phyloP scores from a whole-genome alignment of 2,113 vertebrate genomes.

The Sceloporus undulatus region DNA sequence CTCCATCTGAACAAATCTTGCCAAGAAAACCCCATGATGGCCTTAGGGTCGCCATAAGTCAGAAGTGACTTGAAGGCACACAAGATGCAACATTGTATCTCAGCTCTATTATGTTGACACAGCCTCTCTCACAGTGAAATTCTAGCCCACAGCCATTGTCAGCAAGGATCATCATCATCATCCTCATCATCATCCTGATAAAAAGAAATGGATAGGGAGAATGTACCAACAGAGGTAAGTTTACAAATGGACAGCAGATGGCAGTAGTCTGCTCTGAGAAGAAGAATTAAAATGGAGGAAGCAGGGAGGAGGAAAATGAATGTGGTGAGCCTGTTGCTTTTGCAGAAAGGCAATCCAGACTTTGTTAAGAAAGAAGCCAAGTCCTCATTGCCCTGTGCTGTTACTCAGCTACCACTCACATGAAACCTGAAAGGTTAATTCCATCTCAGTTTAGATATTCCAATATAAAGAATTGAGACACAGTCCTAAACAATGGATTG shows the following conservation, averaged over 20 bases:
- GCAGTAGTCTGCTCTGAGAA: neutral
- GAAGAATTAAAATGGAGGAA: neutral
- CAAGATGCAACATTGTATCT: neutral
- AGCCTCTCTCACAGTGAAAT: neutral
- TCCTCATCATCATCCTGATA: neutral
- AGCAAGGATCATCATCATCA: neutral
- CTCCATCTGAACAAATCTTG: too few species aligned
- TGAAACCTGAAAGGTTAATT: neutral
- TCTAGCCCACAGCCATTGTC: neutral
- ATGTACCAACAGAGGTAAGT: neutral
- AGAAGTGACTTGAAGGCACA: too few species aligned
- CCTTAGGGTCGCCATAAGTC: too few species aligned
- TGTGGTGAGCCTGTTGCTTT: constrained; percentile 1
- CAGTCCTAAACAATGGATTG: too few species aligned
- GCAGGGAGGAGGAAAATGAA: neutral
- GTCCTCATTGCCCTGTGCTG: neutral
- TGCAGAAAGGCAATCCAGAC: neutral
- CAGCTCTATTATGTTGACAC: neutral
- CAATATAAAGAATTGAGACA: neutral
- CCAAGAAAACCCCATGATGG: too few species aligned
- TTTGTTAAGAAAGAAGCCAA: neutral
- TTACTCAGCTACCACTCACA: neutral
- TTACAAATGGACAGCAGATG: constrained; percentile 31
- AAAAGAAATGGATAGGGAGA: neutral
- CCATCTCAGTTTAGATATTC: neutral